These are phyloP conservation scores for Drosophila trapezifrons DNA, from an alignment of 1,140 invertebrate genomes.

Conservation along the genomic window DNA sequence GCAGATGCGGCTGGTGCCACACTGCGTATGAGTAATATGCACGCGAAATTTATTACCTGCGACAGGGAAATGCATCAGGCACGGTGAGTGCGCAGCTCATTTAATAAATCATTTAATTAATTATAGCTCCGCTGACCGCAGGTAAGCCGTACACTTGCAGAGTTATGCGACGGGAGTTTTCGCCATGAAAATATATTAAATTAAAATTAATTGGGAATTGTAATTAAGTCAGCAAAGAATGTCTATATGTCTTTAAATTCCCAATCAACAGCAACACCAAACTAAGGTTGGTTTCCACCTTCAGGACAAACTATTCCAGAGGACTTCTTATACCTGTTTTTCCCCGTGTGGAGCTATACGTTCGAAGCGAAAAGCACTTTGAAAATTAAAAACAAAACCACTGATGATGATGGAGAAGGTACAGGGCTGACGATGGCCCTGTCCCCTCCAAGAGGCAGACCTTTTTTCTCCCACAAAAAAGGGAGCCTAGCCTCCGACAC, in stretches of 20 bases:
- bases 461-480: constrained; percentile 3
- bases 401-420: constrained; percentile 31
- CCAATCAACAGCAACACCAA: no score
- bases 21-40: constrained; percentile 53
- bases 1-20: constrained; percentile 18
- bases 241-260: no score
- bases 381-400: constrained; percentile 16
- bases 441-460: constrained; percentile 1
- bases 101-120: constrained; percentile 78
- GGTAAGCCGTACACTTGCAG: not conserved
- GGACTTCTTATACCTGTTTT: no score
- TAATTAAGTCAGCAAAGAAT: no score
- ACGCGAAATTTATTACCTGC: constrained; percentile 22
- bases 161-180: no score
- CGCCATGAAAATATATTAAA: not conserved
- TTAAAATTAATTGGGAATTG: no score
- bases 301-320: no score
- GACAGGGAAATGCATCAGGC: constrained; percentile 13
- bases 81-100: constrained; percentile 55
- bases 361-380: constrained; percentile 28
- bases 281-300: no score
- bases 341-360: not conserved
- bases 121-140: constrained; percentile 19
- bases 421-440: not conserved
- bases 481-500: constrained; percentile 17